These are phyloP conservation scores for Synanceia verrucosa DNA, from an alignment of 2,797 vertebrate genomes.

Conservation along the genomic window DNA sequence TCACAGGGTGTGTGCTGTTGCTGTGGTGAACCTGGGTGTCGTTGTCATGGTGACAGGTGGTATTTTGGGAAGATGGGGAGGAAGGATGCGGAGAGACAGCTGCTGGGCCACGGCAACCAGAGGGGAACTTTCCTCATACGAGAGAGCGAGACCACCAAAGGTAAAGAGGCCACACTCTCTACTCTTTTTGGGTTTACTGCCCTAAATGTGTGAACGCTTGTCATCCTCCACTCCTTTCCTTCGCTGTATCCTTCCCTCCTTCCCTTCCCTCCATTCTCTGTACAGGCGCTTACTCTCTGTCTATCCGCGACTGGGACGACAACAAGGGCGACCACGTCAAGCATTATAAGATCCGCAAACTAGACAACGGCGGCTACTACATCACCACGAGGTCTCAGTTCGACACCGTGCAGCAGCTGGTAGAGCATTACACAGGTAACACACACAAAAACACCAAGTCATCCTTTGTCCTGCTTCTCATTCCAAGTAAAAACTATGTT, in stretches of 20 bases:
- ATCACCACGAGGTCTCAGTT: conserved; percentile 97
- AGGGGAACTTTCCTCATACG: conserved; percentile 95
- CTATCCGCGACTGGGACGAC: conserved; percentile 95
- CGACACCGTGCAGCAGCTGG: conserved; percentile 89
- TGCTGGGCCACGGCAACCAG: conserved; percentile 87
- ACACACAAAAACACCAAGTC: neutral
- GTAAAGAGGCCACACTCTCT: conserved; percentile 66
- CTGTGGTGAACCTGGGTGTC: conserved; percentile 48
- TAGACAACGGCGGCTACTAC: conserved; percentile 96
- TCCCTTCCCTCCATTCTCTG: neutral
- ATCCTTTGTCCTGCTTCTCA: neutral
- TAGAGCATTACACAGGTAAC: conserved; percentile 92
- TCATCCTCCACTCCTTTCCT: neutral
- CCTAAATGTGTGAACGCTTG: neutral
- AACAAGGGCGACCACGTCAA: conserved; percentile 93
- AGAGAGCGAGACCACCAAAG: conserved; percentile 97
- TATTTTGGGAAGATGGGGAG: conserved; percentile 98
- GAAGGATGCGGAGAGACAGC: conserved; percentile 94
- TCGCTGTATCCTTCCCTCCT: neutral
- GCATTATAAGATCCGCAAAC: conserved; percentile 98
- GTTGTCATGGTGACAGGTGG: conserved; percentile 87
- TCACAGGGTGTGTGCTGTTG: conserved; percentile 26
- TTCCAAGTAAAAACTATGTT: neutral
- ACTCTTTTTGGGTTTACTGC: neutral
- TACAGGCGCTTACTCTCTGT: conserved; percentile 94